Evolutionary conservation across 2,888 invertebrate genomes (phyloP).

Genomic region (Autographa pulchrina): DNA sequence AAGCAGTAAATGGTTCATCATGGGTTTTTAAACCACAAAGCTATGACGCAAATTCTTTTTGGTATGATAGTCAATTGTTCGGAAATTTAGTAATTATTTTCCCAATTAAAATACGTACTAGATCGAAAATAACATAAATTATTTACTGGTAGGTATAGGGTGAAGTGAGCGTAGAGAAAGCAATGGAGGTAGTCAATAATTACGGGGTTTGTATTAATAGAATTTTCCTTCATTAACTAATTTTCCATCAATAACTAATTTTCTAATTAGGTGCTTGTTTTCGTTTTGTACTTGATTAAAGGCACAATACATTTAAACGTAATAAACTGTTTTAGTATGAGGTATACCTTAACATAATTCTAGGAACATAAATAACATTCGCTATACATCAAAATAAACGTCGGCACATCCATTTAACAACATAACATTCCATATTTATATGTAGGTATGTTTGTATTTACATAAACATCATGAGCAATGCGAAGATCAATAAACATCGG

Average conservation of each 20-base stretch:
- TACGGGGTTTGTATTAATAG: background rate
- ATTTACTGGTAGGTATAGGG: background rate
- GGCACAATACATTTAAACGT: background rate
- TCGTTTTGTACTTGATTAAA: no score
- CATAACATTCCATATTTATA: conserved; percentile 27
- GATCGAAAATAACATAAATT: background rate
- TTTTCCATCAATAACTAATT: background rate
- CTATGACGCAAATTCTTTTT: background rate
- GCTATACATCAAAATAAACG: conserved; percentile 5
- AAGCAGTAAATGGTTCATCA: background rate
- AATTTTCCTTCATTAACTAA: background rate
- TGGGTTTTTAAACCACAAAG: background rate
- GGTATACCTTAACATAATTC: background rate
- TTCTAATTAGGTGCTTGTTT: background rate
- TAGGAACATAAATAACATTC: background rate
- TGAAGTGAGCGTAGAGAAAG: background rate
- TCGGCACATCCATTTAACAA: conserved; percentile 13
- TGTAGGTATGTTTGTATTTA: conserved; percentile 27
- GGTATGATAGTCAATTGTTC: background rate
- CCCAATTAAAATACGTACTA: background rate
- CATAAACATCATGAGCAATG: conserved; percentile 36
- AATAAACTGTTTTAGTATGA: background rate
- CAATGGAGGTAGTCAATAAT: background rate
- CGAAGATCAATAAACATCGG: conserved; percentile 44
- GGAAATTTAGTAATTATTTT: background rate